These are phyloP conservation scores for Eristalinus sepulchralis DNA, from an alignment of 2,888 invertebrate genomes.

Conservation along the genomic window DNA sequence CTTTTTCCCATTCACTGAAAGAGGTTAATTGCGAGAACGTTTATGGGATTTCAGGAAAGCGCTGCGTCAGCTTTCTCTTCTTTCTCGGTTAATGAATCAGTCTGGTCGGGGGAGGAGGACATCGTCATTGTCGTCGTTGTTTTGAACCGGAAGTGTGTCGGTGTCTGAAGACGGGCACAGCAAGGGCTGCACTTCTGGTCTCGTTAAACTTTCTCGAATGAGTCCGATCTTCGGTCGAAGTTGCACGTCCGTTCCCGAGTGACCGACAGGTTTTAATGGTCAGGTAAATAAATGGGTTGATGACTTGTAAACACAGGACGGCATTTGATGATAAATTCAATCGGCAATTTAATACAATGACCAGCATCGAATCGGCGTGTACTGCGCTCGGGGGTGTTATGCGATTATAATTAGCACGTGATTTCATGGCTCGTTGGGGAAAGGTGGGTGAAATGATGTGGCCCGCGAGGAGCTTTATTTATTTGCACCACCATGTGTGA, in stretches of 20 bases:
- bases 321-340: slow-evolving; percentile 38
- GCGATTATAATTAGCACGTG: neutral
- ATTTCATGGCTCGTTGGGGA: neutral
- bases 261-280: slow-evolving; percentile 47
- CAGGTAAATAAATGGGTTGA: slow-evolving; percentile 59
- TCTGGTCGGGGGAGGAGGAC: neutral
- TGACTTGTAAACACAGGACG: slow-evolving; percentile 31
- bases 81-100: slow-evolving; percentile 26
- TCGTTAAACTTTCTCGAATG: neutral
- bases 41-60: neutral
- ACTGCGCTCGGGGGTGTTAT: neutral
- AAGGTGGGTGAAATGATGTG: neutral
- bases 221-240: neutral
- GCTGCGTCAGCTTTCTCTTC: slow-evolving; percentile 56
- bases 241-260: neutral
- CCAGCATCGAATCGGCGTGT: neutral
- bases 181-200: neutral
- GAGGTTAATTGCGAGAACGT: slow-evolving; percentile 58
- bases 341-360: neutral
- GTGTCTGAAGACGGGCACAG: neutral
- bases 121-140: neutral
- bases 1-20: slow-evolving; percentile 23
- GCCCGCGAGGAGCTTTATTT: neutral
- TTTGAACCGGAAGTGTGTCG: neutral
- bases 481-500: neutral